Evolutionary conservation across 2,888 invertebrate species (phyloP), one percentile per base, ranked within the genome.

Genomic region (Phymatocera aterrima): DNA sequence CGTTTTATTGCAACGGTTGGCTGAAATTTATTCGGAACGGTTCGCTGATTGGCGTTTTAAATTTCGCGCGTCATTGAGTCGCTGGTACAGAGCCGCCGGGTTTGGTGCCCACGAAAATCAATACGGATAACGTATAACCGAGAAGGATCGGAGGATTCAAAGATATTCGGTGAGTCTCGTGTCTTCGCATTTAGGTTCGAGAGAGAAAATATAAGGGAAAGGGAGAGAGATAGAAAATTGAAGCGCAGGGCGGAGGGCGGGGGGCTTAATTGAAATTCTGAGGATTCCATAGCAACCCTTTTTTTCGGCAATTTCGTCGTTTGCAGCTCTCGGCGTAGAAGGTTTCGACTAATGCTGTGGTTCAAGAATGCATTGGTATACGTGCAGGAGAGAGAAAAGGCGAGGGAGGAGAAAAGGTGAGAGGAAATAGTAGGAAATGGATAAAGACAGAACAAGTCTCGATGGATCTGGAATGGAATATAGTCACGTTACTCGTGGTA

Each of bases 1-100:
- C 85, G 83, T 88, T 87, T 88, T 87, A 88, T 83, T 87, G 84
- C 84, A 83, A 83, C 85, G 87, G 85, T 87, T 86, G 80, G 81
- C 82, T 79, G 78, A 85, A 86, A 86, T 85, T 83, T 86, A 86
- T 87, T 84, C 85, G 85, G 82, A 84, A 86, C 85, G 86, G 83
- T 86, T 81, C 83, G 82, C 85, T 88, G 88, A 89, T 88, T 88
- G 87, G 87, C 85, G 84, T 86, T 88, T 86, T 87, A 87, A 88
- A 89, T 89, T 89, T 88, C 84, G 83, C 86, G 86, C 83, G 81
- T 85, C 88, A 87, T 89, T 88, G 86, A 84, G 79, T 83, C 82
- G 79, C 81, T 80, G 80, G 81, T 79, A 54, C 6, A n/a, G 34
- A 15, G n/a, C n/a, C 21, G 37, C 37, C 3, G 34, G 64, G 37